Conservation (phyloP, 1,140 invertebrate species). For the Magallana angulata region DNA sequence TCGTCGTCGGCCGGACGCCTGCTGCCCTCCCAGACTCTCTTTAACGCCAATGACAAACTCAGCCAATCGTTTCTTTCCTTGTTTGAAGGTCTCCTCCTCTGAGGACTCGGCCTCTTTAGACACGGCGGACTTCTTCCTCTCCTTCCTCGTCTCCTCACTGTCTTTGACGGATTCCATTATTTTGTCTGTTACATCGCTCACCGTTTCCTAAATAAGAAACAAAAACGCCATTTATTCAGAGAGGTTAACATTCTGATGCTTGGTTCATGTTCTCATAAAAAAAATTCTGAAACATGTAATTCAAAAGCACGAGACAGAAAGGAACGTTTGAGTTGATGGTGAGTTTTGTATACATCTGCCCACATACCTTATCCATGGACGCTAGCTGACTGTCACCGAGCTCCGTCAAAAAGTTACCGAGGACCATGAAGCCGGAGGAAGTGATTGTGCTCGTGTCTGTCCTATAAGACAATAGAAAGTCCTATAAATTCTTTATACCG, state of each 20-base stretch:
- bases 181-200: conserved; percentile 30
- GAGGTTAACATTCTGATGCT: too few species aligned
- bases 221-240: too few species aligned
- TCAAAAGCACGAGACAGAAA: too few species aligned
- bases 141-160: conserved; percentile 36
- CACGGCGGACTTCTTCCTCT: conserved; percentile 30
- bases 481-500: too few species aligned
- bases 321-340: too few species aligned
- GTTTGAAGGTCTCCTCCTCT: neutral
- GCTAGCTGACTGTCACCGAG: neutral
- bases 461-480: neutral
- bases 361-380: conserved; percentile 3
- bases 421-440: neutral
- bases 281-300: too few species aligned
- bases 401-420: conserved; percentile 25
- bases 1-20: neutral
- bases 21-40: neutral
- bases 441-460: conserved; percentile 17
- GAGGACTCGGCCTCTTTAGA: neutral
- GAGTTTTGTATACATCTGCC: too few species aligned
- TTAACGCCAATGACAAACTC: neutral
- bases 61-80: neutral
- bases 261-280: too few species aligned
- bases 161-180: conserved; percentile 41
- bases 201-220: conserved; percentile 16